Base-by-base conservation (phyloP, 2,797 vertebrate species). In the Catharus ustulatus region DNA sequence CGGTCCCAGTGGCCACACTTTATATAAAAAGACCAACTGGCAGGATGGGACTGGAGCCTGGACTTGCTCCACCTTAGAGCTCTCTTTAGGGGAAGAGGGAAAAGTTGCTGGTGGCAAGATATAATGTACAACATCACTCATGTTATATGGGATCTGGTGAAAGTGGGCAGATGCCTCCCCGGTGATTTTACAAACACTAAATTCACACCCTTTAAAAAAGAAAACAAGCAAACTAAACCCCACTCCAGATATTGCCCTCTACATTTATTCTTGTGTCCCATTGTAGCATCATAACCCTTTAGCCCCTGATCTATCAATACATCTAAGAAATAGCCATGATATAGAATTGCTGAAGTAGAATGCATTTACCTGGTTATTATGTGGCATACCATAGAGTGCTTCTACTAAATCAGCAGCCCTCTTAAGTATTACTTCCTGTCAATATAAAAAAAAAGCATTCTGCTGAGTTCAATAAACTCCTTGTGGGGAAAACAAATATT, bases 381-480 rank as follows among this genome's bases (percentile, higher is more conserved):
- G 99, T 64, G 99, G 99, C 98, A 99, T 99, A 74, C 99, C 99
- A 49, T 99, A 99, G 84, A 99, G 98, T 18, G 99, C 99, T 97
- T 99, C 99, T 40, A 99, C 99, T 94, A 99, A 98, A 96, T 99
- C 99, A 4, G 99, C 99, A 32, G 99, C 99, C 96, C 99, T 98
- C 97, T 99, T 99, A 90, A 99, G 98, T 97, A 99, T 99, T 68
- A 99, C 99, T 97, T 99, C 99, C 99, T 99, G 96, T 97, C 98
- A 97, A 97, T 97, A 97, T 69, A 96, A 92, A 94, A 98, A 94
- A 97, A 85, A 97, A 48, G 45, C 42, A 89, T 48, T 67, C 54
- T 67, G 88, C 80, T 94, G 64, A 97, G 93, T 84, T 92, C 94
- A 94, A 87, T 81, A 93, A 89, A 85, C 11, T 77, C 57, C 58